Evolutionary conservation across 2,888 invertebrate genomes (phyloP), one percentile per base, ranked within the genome.

Genomic region (Papilio demoleus): DNA sequence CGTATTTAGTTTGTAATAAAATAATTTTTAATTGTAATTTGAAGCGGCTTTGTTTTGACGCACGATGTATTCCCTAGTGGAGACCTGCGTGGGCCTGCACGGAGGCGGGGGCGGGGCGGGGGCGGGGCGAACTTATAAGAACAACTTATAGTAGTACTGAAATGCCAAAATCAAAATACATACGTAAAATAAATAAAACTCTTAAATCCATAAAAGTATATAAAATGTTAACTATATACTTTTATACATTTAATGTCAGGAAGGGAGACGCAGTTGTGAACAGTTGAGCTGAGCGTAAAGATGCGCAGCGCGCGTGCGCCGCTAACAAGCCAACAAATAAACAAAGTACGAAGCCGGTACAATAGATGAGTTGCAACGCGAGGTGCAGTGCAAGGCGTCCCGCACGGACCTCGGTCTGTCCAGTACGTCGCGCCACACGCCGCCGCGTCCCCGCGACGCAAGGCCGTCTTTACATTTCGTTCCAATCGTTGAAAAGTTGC

Each of bases 51-150:
- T 17, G 42, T 19, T 17, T 42, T 42, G 17, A 17, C 17, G 42
- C 17, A 17, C 17, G 17, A 42, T 17, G 42, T 9, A 17, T 45
- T 19, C 19, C 17, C 19, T 45, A 19, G 17, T 60, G 53, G 42
- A 64, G 60, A 38, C 74, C 73, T 86, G 82, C 89, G 91, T 90
- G 91, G 91, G 91, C 91, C 78, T 87, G 91, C 90, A 88, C 88
- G 65, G 72, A 73, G 73, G 58, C n/a, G 6, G 66, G 71, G 68
- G 36, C 69, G 62, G 64, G 67, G 42, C 68, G 45, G 50, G 24
- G 34, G 12, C 11, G 45, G 22, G 62, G 42, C 9, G 1, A 56
- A 65, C 22, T 17, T 47, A 62, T 53, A 27, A 50, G 56, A 50
- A 36, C n/a, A 65, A 40, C 22, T n/a, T 22, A 64, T 24, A n/a